Conservation (phyloP, 2,888 invertebrate genomes). For the Zelleria hepariella region DNA sequence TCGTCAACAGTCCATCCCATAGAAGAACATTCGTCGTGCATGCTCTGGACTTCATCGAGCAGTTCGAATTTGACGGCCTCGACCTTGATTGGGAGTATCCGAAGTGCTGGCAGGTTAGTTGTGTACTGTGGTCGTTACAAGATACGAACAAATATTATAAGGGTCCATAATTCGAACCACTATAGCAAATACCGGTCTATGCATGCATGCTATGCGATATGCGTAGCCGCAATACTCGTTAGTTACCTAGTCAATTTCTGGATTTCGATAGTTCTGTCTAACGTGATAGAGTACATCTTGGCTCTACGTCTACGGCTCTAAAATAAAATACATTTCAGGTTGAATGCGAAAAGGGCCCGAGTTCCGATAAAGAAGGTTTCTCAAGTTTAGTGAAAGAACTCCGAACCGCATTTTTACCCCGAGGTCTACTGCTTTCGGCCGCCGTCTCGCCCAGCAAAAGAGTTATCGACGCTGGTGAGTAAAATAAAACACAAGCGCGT, state of each 20-base stretch:
- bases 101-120: constrained; percentile 85
- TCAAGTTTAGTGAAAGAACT: constrained; percentile 82
- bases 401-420: constrained; percentile 77
- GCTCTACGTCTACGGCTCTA: too few species aligned
- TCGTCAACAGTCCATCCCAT: constrained; percentile 81
- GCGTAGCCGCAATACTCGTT: too few species aligned
- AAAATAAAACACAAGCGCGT: not conserved
- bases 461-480: constrained; percentile 82
- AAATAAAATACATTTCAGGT: too few species aligned
- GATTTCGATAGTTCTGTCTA: too few species aligned
- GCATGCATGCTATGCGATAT: too few species aligned
- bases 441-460: constrained; percentile 89
- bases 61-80: constrained; percentile 89
- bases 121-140: too few species aligned
- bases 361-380: constrained; percentile 85
- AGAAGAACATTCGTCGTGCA: constrained; percentile 82
- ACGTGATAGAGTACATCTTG: too few species aligned
- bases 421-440: constrained; percentile 81
- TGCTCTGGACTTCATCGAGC: constrained; percentile 82
- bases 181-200: too few species aligned
- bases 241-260: too few species aligned
- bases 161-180: too few species aligned
- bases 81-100: constrained; percentile 97
- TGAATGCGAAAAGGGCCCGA: constrained; percentile 86
- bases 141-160: too few species aligned